phyloP scores from a whole-genome alignment of 2,113 vertebrate species.

The Prunella himalayana region DNA sequence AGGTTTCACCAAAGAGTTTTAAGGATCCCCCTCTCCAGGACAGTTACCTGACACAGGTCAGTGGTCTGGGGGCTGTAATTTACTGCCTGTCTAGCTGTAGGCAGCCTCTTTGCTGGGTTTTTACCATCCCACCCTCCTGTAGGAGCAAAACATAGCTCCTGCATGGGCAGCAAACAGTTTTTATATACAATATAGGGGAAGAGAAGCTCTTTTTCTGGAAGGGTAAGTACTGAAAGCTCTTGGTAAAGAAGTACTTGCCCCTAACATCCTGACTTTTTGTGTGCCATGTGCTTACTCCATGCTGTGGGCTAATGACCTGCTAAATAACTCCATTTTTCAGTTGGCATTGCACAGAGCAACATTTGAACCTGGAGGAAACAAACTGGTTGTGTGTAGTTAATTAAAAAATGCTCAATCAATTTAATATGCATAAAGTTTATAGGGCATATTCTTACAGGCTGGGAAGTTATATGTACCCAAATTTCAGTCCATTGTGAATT shows the following conservation, averaged over 20 bases:
- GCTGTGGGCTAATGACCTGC: neutral
- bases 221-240: neutral
- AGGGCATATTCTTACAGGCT: neutral
- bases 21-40: neutral
- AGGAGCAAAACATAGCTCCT: neutral
- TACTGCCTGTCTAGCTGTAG: neutral
- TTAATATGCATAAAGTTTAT: neutral
- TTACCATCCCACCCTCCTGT: neutral
- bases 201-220: neutral
- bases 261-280: neutral
- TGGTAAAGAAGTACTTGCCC: neutral
- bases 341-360: neutral
- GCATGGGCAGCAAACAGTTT: neutral
- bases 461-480: neutral
- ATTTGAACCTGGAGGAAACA: neutral
- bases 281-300: neutral
- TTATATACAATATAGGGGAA: neutral
- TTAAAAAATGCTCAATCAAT: neutral
- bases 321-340: neutral
- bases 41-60: neutral
- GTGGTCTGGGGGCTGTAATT: neutral
- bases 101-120: neutral
- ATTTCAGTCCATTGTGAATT: neutral
- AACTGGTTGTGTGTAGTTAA: neutral
- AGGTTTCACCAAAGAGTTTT: neutral